Conservation (phyloP, 2,797 vertebrate species). For the Ctenosaura bakeri region DNA sequence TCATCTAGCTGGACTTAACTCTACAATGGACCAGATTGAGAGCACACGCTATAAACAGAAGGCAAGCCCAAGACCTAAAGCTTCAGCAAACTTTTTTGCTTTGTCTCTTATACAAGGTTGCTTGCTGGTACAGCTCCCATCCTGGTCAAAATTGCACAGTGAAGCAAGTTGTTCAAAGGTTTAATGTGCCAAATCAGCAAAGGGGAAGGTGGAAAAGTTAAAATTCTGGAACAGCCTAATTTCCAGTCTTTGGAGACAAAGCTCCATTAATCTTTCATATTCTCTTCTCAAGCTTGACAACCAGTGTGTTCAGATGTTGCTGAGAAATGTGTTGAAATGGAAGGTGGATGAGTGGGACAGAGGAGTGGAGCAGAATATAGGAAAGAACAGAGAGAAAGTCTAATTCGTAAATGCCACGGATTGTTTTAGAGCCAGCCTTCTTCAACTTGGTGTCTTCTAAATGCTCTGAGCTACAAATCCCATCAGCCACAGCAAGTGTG, state of each 20-base stretch:
- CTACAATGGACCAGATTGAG: background rate
- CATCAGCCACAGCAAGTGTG: background rate
- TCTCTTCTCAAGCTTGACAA: slow-evolving; percentile 23
- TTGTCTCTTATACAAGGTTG: slow-evolving; percentile 7
- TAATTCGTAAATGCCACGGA: accelerated
- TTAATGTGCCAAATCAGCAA: slow-evolving; percentile 46
- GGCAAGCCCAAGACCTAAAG: background rate
- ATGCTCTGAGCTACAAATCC: background rate
- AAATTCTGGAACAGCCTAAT: slow-evolving; percentile 33
- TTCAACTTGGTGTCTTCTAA: background rate
- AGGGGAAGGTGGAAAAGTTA: background rate
- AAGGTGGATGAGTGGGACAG: accelerated
- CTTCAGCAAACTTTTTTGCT: background rate
- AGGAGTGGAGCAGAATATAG: accelerated
- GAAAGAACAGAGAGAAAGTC: background rate
- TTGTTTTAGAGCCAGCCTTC: background rate
- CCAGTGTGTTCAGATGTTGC: slow-evolving; percentile 19
- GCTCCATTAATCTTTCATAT: slow-evolving; percentile 66
- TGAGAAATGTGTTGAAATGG: accelerated
- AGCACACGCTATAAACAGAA: background rate
- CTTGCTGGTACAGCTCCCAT: background rate
- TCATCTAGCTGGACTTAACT: too few relatives aligned
- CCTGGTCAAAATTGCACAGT: background rate
- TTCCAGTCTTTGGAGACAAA: slow-evolving; percentile 52
- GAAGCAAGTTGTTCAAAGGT: slow-evolving; percentile 55